Percentiles rank a stretch among this genome's conserved stretches.
phyloP scores from a whole-genome alignment of 2,113 vertebrate species.

The Petrocephalus microphthalmus region DNA sequence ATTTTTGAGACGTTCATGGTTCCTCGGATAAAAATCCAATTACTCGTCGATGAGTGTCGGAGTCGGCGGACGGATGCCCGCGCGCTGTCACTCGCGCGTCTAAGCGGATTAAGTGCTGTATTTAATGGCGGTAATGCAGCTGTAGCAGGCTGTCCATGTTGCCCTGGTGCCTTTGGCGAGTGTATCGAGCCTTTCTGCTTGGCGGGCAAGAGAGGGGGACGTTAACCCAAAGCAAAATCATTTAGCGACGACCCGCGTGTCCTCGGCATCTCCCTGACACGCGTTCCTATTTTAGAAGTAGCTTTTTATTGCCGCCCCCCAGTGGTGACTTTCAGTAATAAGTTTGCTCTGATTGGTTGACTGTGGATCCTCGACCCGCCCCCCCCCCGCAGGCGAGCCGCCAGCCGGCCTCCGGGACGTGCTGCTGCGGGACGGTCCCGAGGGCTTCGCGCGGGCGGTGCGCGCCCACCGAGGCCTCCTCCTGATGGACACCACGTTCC shows the following conservation, averaged over 20 bases:
- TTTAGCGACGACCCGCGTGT: too few species aligned
- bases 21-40: not conserved
- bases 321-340: not conserved
- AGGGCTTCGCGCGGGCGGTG: constrained; percentile 77
- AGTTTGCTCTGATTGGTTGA: not conserved
- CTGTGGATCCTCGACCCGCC: too few species aligned
- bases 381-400: constrained; percentile 58
- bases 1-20: not conserved
- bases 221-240: too few species aligned
- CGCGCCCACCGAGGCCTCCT: constrained; percentile 72
- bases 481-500: constrained; percentile 88
- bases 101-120: not conserved
- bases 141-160: not conserved
- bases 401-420: constrained; percentile 75
- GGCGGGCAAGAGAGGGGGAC: not conserved
- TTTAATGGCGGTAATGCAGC: not conserved
- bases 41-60: not conserved
- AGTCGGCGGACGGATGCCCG: not conserved
- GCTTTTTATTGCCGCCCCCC: not conserved
- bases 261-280: not conserved
- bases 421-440: constrained; percentile 72
- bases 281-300: not conserved
- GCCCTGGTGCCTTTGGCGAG: not conserved
- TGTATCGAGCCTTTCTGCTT: not conserved
- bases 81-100: not conserved